These are phyloP conservation scores for Pomatorhinus ruficollis DNA, from an alignment of 2,113 vertebrate species.

Conservation along the genomic window DNA sequence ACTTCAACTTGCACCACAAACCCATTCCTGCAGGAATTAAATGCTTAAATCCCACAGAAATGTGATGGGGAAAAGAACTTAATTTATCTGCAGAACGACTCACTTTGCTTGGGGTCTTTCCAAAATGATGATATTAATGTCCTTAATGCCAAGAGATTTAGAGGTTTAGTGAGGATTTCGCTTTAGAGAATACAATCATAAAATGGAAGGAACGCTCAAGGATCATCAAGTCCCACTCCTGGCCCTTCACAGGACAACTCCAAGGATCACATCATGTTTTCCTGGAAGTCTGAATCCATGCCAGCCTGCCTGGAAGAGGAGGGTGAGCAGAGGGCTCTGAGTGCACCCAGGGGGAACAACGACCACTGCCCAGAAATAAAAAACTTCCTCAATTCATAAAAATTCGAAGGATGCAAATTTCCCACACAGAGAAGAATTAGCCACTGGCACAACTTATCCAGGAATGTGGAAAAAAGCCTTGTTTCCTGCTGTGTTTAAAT, in stretches of 20 bases:
- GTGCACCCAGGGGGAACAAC: accelerated
- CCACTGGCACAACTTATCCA: neutral
- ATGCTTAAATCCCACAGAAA: neutral
- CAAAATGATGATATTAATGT: neutral
- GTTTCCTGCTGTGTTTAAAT: neutral
- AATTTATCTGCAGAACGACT: neutral
- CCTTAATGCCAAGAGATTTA: neutral
- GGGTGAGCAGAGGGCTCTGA: neutral
- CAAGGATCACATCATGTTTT: neutral
- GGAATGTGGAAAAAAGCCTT: neutral
- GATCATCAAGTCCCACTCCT: neutral
- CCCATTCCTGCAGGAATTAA: neutral
- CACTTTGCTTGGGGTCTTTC: neutral
- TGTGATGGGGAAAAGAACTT: neutral
- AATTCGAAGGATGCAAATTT: neutral
- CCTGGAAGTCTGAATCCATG: neutral
- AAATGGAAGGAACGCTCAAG: neutral
- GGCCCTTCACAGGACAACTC: neutral
- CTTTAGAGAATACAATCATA: neutral
- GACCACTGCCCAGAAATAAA: neutral
- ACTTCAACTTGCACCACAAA: neutral
- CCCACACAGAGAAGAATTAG: neutral
- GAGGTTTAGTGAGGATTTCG: neutral
- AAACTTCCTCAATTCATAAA: neutral
- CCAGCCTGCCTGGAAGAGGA: neutral